Evolutionary conservation across 2,888 invertebrate species (phyloP).

Genomic region (Drosophila heteroneura): DNA sequence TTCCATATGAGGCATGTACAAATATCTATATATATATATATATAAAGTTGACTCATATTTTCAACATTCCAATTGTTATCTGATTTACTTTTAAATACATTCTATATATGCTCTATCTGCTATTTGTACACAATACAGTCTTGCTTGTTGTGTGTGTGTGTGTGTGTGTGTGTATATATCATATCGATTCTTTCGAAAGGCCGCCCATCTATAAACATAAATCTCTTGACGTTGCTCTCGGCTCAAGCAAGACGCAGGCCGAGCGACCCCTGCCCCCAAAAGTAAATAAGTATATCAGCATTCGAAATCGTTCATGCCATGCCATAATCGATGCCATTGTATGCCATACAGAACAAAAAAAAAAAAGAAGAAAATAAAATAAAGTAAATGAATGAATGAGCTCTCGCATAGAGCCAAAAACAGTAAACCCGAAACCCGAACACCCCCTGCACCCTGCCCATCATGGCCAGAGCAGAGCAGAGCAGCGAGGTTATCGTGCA

Average conservation of each 20-base stretch:
- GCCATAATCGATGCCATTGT: constrained; percentile 75
- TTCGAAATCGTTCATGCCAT: constrained; percentile 26
- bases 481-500: constrained; percentile 58
- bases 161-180: constrained; percentile 33
- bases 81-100: constrained; percentile 53
- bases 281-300: constrained; percentile 44
- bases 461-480: constrained; percentile 5
- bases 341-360: constrained; percentile 50
- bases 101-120: constrained; percentile 25
- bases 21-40: constrained; percentile 6
- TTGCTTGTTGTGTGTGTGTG: background rate
- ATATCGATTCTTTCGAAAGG: constrained; percentile 69
- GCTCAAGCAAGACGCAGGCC: constrained; percentile 18
- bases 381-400: constrained; percentile 36
- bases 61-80: constrained; percentile 43
- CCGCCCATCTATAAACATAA: constrained; percentile 67
- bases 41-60: constrained; percentile 23
- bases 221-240: constrained; percentile 53
- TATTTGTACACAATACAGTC: constrained; percentile 14
- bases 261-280: constrained; percentile 44
- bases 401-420: constrained; percentile 66
- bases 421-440: constrained; percentile 52
- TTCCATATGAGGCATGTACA: background rate
- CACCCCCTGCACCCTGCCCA: constrained; percentile 19
- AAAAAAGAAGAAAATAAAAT: background rate